Percentiles rank a stretch among this genome's conserved stretches.
phyloP scores from a whole-genome alignment of 2,113 vertebrate species.

The Sakesphorus luctuosus region DNA sequence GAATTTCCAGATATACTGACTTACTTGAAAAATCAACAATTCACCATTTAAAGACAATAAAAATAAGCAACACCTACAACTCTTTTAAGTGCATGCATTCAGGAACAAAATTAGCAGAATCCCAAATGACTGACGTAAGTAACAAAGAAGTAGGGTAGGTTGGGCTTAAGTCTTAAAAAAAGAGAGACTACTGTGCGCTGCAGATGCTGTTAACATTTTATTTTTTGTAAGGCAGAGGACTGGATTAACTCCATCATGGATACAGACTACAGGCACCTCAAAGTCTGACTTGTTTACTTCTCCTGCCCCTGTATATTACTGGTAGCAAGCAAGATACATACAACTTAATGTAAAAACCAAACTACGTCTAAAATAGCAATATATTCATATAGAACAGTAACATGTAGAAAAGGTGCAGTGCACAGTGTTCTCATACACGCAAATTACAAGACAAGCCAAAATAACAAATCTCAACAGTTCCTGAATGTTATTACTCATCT shows the following conservation, averaged over 20 bases:
- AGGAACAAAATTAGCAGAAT: neutral
- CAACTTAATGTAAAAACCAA: neutral
- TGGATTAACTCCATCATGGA: neutral
- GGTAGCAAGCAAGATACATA: neutral
- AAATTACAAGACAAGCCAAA: neutral
- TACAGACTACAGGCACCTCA: neutral
- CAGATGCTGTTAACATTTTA: neutral
- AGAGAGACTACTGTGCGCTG: rapidly evolving
- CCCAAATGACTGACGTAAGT: neutral
- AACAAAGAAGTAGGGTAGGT: neutral
- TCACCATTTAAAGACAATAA: neutral
- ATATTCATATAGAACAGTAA: neutral
- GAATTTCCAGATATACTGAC: neutral
- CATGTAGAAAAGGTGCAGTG: neutral
- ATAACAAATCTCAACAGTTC: neutral
- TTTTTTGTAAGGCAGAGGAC: neutral
- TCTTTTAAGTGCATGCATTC: neutral
- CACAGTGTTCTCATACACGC: neutral
- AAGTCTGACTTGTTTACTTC: neutral
- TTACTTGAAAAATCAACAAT: neutral
- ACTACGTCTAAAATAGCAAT: neutral
- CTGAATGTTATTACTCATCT: neutral
- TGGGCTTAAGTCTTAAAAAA: neutral
- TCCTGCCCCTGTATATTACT: neutral
- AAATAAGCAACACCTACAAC: neutral